A percentile compares a stretch with the other conserved stretches of the same genome.
Conservation (phyloP, 2,797 vertebrate species). For the Myotis myotis region DNA sequence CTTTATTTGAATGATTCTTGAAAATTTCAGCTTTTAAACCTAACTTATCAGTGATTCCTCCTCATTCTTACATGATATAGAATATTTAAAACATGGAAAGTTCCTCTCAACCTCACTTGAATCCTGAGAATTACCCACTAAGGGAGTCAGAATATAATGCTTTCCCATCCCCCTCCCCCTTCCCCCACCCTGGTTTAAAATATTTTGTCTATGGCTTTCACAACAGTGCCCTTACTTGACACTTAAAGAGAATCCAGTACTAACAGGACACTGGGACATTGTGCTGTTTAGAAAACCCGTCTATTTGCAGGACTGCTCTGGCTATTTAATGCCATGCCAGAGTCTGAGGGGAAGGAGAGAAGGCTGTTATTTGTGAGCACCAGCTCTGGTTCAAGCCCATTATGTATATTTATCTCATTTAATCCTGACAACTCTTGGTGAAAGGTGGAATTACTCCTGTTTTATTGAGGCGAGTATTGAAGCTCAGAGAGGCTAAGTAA, state of each 20-base stretch:
- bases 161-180: background rate
- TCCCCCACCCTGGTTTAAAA: slow-evolving; percentile 29
- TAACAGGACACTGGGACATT: background rate
- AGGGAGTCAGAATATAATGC: slow-evolving; percentile 29
- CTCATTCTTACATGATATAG: slow-evolving; percentile 58
- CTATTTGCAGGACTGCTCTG: slow-evolving; percentile 54
- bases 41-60: slow-evolving; percentile 78
- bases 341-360: slow-evolving; percentile 19
- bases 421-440: background rate
- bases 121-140: slow-evolving; percentile 35
- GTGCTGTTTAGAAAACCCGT: slow-evolving; percentile 54
- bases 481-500: slow-evolving; percentile 29
- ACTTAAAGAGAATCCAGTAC: slow-evolving; percentile 55
- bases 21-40: slow-evolving; percentile 77
- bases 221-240: slow-evolving; percentile 54
- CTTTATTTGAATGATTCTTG: slow-evolving; percentile 75
- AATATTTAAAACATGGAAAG: slow-evolving; percentile 68
- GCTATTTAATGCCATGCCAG: slow-evolving; percentile 2
- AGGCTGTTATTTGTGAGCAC: background rate
- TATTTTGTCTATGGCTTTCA: slow-evolving; percentile 57
- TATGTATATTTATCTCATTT: background rate
- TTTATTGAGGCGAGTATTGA: background rate
- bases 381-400: background rate
- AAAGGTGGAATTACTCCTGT: background rate
- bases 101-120: slow-evolving; percentile 39